A percentile compares a stretch with the other conserved stretches of the same genome.
Evolutionary conservation across 2,113 vertebrate species (phyloP).

Genomic region (Saccopteryx leptura): DNA sequence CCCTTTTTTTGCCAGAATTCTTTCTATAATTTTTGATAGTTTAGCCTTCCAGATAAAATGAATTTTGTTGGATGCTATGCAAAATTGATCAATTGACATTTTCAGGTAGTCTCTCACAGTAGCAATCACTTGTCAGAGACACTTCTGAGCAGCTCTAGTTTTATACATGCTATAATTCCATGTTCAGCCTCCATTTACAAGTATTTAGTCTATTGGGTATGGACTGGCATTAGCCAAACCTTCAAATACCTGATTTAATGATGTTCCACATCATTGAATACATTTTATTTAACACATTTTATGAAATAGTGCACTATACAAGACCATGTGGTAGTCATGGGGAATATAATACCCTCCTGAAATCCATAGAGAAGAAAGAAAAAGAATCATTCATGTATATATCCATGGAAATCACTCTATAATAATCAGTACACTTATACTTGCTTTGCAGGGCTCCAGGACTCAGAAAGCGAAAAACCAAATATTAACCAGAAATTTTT

Average conservation of each 20-base stretch:
- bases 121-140: neutral
- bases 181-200: neutral
- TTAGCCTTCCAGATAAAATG: neutral
- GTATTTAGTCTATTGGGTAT: neutral
- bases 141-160: neutral
- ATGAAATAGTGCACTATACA: neutral
- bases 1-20: neutral
- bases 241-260: neutral
- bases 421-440: neutral
- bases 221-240: neutral
- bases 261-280: neutral
- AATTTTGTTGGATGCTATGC: neutral
- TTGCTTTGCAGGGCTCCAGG: neutral
- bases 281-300: conserved; percentile 19
- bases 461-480: neutral
- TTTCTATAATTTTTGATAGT: neutral
- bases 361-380: neutral
- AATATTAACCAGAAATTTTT: conserved; percentile 7
- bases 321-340: neutral
- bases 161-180: neutral
- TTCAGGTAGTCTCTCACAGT: neutral
- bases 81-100: neutral
- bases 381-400: neutral
- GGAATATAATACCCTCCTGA: neutral
- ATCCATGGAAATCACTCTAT: neutral